Evolutionary conservation across 1,140 invertebrate species (phyloP).

Genomic region (Bombus vancouverensis): DNA sequence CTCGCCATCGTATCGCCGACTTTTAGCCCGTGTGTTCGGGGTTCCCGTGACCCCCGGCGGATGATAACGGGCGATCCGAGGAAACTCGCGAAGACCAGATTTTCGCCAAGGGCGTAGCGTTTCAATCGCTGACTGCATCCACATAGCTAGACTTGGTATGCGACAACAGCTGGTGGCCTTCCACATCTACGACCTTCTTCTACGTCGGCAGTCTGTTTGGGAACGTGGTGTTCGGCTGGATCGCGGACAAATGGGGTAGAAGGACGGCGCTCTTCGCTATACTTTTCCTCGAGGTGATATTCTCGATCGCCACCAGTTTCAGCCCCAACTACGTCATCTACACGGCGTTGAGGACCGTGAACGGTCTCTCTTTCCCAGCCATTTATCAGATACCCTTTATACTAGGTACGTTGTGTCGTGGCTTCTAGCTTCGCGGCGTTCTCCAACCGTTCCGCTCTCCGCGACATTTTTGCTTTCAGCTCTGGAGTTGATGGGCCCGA

Average conservation of each 20-base stretch:
- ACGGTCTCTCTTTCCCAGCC: slow-evolving; percentile 88
- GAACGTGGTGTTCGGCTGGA: slow-evolving; percentile 88
- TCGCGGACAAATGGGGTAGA: slow-evolving; percentile 88
- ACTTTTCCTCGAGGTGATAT: slow-evolving; percentile 86
- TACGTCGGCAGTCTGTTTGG: slow-evolving; percentile 88
- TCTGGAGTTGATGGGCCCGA: slow-evolving; percentile 87
- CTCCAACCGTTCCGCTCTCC: too few relatives aligned
- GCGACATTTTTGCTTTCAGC: slow-evolving; percentile 68
- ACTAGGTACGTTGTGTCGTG: slow-evolving; percentile 80
- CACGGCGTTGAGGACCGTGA: slow-evolving; percentile 85
- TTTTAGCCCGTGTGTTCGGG: too few relatives aligned
- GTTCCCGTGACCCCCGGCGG: too few relatives aligned
- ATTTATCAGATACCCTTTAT: slow-evolving; percentile 88
- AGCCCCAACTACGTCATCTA: slow-evolving; percentile 87
- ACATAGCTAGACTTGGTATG: slow-evolving; percentile 87
- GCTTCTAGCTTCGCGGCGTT: too few relatives aligned
- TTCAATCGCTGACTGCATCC: slow-evolving; percentile 81
- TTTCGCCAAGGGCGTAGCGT: background rate
- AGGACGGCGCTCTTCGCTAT: slow-evolving; percentile 87
- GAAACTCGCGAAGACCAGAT: too few relatives aligned
- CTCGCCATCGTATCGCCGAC: background rate
- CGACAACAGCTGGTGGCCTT: slow-evolving; percentile 86
- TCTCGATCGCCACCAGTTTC: slow-evolving; percentile 87
- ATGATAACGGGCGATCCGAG: too few relatives aligned
- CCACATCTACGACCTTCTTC: slow-evolving; percentile 86